These are phyloP conservation scores for Drosophila nannoptera DNA, from an alignment of 1,140 invertebrate genomes.

Conservation along the genomic window DNA sequence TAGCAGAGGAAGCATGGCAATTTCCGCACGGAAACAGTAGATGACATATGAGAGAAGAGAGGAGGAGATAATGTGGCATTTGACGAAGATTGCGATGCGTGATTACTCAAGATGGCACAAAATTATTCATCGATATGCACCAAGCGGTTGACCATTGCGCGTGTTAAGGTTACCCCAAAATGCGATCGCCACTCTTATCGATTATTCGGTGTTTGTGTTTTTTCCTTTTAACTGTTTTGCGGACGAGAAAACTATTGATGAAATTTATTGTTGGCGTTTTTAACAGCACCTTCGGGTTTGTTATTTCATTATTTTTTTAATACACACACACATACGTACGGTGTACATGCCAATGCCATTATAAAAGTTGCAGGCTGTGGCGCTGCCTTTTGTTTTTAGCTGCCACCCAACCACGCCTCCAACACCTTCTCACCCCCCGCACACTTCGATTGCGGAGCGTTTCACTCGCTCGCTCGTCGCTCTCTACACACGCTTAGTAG, in stretches of 20 bases:
- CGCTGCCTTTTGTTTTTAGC: slow-evolving; percentile 68
- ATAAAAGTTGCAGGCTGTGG: slow-evolving; percentile 72
- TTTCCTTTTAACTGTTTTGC: slow-evolving; percentile 29
- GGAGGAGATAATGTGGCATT: too few species aligned
- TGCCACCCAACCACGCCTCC: slow-evolving; percentile 11
- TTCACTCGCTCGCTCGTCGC: slow-evolving; percentile 33
- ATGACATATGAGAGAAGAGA: not conserved
- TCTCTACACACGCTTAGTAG: slow-evolving; percentile 78
- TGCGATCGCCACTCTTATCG: slow-evolving; percentile 13
- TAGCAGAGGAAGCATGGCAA: not conserved
- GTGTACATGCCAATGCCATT: slow-evolving; percentile 55
- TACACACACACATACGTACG: slow-evolving; percentile 43
- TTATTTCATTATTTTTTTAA: slow-evolving; percentile 78
- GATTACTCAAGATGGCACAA: not conserved
- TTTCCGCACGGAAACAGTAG: not conserved
- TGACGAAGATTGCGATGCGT: not conserved
- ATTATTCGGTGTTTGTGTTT: slow-evolving; percentile 9
- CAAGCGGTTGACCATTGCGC: not conserved
- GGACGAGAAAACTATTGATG: slow-evolving; percentile 64
- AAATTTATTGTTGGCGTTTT: slow-evolving; percentile 76
- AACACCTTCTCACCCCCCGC: not conserved
- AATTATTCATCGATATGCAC: not conserved
- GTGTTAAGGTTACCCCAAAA: not conserved
- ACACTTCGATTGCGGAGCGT: slow-evolving; percentile 25
- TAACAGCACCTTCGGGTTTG: slow-evolving; percentile 77